Base-by-base conservation (phyloP, 2,888 invertebrate genomes). In the Thecophora atra region DNA sequence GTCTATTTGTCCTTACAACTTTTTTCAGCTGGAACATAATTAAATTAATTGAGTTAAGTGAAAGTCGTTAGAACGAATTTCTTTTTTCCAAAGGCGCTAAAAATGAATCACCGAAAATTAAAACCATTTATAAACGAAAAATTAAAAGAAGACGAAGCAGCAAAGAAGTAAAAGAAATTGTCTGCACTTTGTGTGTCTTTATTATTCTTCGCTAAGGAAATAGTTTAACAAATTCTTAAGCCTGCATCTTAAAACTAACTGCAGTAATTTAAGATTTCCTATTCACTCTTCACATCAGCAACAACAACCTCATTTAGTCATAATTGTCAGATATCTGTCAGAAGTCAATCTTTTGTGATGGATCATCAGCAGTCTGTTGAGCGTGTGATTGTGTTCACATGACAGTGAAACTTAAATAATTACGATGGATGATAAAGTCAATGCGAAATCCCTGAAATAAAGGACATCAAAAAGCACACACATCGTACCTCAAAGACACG, bases 261-360 rank as follows among this genome's bases (percentile, higher is more conserved):
- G n/a, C n/a, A n/a, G n/a, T n/a, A n/a, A n/a, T n/a, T n/a, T n/a
- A n/a, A n/a, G 37, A 37, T 6, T 37, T 37, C 2, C 37, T 37
- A 6, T 37, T 37, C 11, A 26, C 51, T 52, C 24, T n/a, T 19
- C 51, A 47, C 3, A 37, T 17, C 56, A 28, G 37, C 47, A 64
- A 47, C 47, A 47, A 44, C 42, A 64, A 44, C 7, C 17, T 21
- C 67, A 56, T 37, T 37, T 56, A 67, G 74, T 70, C 77, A 78
- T 77, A 77, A 77, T 74, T 78, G 78, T 76, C 78, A 74, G 67
- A 71, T 76, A 77, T 74, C 77, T 76, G 74, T 52, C 24, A 76
- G 47, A 71, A 73, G 75, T 77, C 73, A 71, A 72, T 73, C 37
- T 30, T 30, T 6, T 30, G 30, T 6, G 30, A 30, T 30, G 30